Percentiles rank a stretch among this genome's conserved stretches.
Evolutionary conservation across 2,113 vertebrate genomes (phyloP).

Genomic region (Rhynchomys soricoides): DNA sequence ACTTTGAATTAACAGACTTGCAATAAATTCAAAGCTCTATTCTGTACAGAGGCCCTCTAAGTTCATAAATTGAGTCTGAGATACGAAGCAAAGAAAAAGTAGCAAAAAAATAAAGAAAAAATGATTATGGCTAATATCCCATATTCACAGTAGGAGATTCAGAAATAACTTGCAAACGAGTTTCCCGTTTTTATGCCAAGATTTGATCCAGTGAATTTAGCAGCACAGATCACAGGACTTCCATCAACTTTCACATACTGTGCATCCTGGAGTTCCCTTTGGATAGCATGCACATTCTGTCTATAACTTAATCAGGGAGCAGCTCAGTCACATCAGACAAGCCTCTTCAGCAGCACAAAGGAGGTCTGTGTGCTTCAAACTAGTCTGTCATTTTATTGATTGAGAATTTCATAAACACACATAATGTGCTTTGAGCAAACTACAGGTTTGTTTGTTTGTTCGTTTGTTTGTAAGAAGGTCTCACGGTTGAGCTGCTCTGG

Average conservation of each 20-base stretch:
- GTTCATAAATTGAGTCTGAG: neutral
- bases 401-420: neutral
- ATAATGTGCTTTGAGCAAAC: neutral
- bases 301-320: neutral
- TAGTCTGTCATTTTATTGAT: neutral
- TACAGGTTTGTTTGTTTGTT: neutral
- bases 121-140: neutral
- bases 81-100: neutral
- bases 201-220: neutral
- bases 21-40: neutral
- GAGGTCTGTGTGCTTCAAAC: neutral
- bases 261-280: neutral
- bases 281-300: neutral
- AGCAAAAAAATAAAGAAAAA: neutral
- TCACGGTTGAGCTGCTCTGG: neutral
- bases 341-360: neutral
- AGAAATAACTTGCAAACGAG: neutral
- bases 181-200: neutral
- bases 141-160: neutral
- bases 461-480: neutral
- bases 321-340: neutral
- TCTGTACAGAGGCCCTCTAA: neutral
- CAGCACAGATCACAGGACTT: neutral
- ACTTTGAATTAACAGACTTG: neutral
- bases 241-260: neutral